Evolutionary conservation across 2,113 vertebrate genomes (phyloP).

Genomic region (Heteronetta atricapilla): DNA sequence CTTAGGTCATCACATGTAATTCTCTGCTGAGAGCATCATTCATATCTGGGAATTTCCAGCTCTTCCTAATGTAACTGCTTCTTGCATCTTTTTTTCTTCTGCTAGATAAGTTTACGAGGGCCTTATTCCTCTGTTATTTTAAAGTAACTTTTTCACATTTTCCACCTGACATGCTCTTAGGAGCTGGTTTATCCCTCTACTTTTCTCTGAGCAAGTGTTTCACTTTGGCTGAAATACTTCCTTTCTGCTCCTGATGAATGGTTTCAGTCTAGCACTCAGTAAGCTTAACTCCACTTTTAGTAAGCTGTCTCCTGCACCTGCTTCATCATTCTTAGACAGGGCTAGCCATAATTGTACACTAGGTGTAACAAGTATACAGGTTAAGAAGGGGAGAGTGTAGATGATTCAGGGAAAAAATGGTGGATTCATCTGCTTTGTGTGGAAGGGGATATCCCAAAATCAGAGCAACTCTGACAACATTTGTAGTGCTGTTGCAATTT

Average conservation of each 20-base stretch:
- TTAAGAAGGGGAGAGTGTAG: background rate
- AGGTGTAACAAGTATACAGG: background rate
- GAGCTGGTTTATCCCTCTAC: background rate
- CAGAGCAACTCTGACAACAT: background rate
- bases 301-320: background rate
- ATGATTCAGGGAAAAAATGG: background rate
- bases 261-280: background rate
- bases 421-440: background rate
- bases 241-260: background rate
- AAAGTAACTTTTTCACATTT: background rate
- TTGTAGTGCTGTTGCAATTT: constrained; percentile 1
- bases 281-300: background rate
- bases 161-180: background rate
- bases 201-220: background rate
- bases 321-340: background rate
- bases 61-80: background rate
- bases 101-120: background rate
- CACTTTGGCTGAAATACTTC: background rate
- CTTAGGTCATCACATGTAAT: background rate
- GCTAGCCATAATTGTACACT: background rate
- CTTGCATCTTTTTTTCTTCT: background rate
- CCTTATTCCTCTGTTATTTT: background rate
- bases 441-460: background rate
- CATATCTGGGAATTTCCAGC: background rate
- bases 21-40: background rate